Evolutionary conservation across 2,888 invertebrate species (phyloP), one percentile per base, ranked within the genome.

Genomic region (Erebia palarica): DNA sequence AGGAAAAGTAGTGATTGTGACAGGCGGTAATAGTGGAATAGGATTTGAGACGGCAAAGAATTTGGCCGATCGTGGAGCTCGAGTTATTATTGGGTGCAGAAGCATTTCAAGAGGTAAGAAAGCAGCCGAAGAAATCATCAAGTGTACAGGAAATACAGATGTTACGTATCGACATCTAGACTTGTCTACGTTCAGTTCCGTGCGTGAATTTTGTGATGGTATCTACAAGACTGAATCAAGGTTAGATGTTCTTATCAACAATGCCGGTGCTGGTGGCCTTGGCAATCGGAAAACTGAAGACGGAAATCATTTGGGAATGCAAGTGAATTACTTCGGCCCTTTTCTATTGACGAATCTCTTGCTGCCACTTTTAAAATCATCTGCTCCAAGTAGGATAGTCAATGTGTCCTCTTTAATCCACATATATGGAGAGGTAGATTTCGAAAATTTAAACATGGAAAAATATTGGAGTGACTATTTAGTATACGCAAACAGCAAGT

Each of bases 281-380:
- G 90, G 91, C 16, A 90, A 91, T 78, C 86, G 88, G 75, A 93
- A 90, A 78, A 95, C 96, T 3, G 91, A 94, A 78, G 96, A 96
- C 79, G 95, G 95, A 4, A 88, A 96, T 71, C 95, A 96, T 77
- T 83, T 93, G n/a, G 95, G 94, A 71, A 95, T 96, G 94, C 96
- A 96, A 81, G 94, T 95, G 65, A 96, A 97, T 84, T 95, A 96
- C 84, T 95, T 95, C 80, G 96, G 95, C 14, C 95, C 95, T 1
- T 97, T 96, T 83, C 89, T 97, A 68, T 88, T 97, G 68, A 96
- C 96, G 2, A 95, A 95, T 79, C 88, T 96, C 16, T 78, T 95
- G 75, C 68, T 92, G 16, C 91, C 92, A 8, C 75, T 91, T 27
- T 75, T 96, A 18, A 95, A 95, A 85, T 79, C 83, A n/a, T 94